These are phyloP conservation scores for Cosmia trapezina DNA, from an alignment of 2,888 invertebrate genomes.

Conservation along the genomic window DNA sequence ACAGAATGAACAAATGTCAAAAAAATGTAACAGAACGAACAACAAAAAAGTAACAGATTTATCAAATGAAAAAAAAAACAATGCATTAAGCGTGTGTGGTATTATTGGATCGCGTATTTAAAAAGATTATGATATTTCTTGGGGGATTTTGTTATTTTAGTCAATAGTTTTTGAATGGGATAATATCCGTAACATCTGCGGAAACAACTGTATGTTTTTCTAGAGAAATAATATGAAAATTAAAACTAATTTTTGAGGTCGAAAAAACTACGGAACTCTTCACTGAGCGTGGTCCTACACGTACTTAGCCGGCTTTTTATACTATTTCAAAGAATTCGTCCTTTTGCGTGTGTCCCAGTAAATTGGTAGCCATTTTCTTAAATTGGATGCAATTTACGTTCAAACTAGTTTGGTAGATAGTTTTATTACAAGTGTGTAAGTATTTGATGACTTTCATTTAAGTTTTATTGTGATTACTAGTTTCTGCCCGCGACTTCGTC, in stretches of 20 bases:
- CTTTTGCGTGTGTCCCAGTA: constrained; percentile 33
- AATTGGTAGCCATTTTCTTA: constrained; percentile 50
- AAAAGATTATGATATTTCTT: neutral
- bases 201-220: neutral
- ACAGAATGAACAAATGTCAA: too few relatives aligned
- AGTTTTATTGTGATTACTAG: constrained; percentile 9
- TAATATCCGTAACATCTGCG: neutral
- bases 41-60: too few relatives aligned
- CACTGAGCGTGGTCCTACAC: too few relatives aligned
- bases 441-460: neutral
- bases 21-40: too few relatives aligned
- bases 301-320: neutral
- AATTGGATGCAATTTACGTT: constrained; percentile 48
- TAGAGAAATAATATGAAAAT: too few relatives aligned
- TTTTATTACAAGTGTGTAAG: constrained; percentile 16
- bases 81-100: neutral
- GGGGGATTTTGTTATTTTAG: neutral
- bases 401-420: constrained; percentile 12
- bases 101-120: too few relatives aligned
- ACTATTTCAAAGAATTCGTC: constrained; percentile 13
- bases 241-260: neutral
- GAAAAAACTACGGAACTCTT: neutral
- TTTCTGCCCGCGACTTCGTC: too few relatives aligned
- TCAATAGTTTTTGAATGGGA: neutral
- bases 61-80: neutral